Percentiles rank a stretch among this genome's conserved stretches.
phyloP scores from a whole-genome alignment of 2,888 invertebrate species.

The Allacma fusca region DNA sequence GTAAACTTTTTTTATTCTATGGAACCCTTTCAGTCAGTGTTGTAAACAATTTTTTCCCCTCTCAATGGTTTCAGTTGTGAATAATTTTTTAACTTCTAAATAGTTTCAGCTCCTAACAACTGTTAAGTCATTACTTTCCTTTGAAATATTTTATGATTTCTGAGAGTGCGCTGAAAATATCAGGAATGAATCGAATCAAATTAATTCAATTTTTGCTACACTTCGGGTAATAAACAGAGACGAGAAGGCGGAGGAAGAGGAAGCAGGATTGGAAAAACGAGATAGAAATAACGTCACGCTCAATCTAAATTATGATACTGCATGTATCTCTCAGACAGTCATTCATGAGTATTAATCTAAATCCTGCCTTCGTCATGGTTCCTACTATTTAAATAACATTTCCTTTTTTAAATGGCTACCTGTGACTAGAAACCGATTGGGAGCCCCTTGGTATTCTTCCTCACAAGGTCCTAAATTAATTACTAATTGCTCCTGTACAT shows the following conservation, averaged over 20 bases:
- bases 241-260: neutral
- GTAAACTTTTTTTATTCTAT: constrained; percentile 3
- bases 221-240: neutral
- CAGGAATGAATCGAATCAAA: neutral
- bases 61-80: neutral
- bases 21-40: neutral
- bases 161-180: neutral
- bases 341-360: constrained; percentile 4
- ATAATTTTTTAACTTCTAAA: neutral
- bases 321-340: too few relatives aligned
- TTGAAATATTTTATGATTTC: neutral
- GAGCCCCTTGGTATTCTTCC: neutral
- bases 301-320: neutral
- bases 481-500: constrained; percentile 20
- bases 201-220: neutral
- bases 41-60: constrained; percentile 8
- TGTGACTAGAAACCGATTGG: neutral
- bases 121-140: neutral
- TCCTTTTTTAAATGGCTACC: constrained; percentile 12
- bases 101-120: too few relatives aligned
- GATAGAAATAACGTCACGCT: neutral
- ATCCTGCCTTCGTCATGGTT: constrained; percentile 8
- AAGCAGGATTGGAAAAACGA: neutral
- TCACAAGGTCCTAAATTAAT: constrained; percentile 28
- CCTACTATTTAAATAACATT: neutral